These are phyloP conservation scores for Drosophila siamana DNA, from an alignment of 2,888 invertebrate species.

Conservation along the genomic window DNA sequence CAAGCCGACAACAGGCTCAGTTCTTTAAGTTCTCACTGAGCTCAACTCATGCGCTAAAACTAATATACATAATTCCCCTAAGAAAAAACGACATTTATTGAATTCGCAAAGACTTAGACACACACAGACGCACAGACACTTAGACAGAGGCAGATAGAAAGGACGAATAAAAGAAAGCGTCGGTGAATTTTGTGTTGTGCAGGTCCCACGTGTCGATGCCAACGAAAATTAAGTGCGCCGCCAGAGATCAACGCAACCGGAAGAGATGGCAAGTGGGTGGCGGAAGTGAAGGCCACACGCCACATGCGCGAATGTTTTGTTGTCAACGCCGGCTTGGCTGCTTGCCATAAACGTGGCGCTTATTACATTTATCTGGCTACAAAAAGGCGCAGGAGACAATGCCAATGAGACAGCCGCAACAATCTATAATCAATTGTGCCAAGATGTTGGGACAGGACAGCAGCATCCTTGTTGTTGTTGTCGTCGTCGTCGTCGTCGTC, in stretches of 20 bases:
- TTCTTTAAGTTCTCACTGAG: slow-evolving; percentile 21
- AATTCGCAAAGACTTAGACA: slow-evolving; percentile 38
- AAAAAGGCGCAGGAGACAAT: slow-evolving; percentile 52
- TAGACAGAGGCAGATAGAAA: background rate
- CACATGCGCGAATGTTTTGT: slow-evolving; percentile 10
- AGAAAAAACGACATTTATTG: slow-evolving; percentile 71
- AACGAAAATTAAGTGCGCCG: slow-evolving; percentile 50
- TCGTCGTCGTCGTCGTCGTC: slow-evolving; percentile 28
- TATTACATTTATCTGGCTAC: slow-evolving; percentile 72
- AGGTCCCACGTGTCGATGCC: slow-evolving; percentile 52
- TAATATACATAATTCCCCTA: slow-evolving; percentile 72
- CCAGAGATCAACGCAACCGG: slow-evolving; percentile 43
- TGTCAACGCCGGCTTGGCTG: slow-evolving; percentile 31
- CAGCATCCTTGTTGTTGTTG: slow-evolving; percentile 32
- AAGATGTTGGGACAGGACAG: slow-evolving; percentile 24
- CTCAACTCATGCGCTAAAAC: slow-evolving; percentile 43
- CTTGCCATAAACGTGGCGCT: slow-evolving; percentile 61
- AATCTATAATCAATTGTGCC: slow-evolving; percentile 78
- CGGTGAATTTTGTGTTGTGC: slow-evolving; percentile 4
- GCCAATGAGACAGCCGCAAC: slow-evolving; percentile 33
- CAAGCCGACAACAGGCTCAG: background rate
- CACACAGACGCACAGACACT: background rate
- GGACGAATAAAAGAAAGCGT: slow-evolving; percentile 1
- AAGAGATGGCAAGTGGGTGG: slow-evolving; percentile 17
- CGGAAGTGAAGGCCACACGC: slow-evolving; percentile 18